Base-by-base conservation (phyloP, 1,140 invertebrate genomes). In the Danaus melanippus region DNA sequence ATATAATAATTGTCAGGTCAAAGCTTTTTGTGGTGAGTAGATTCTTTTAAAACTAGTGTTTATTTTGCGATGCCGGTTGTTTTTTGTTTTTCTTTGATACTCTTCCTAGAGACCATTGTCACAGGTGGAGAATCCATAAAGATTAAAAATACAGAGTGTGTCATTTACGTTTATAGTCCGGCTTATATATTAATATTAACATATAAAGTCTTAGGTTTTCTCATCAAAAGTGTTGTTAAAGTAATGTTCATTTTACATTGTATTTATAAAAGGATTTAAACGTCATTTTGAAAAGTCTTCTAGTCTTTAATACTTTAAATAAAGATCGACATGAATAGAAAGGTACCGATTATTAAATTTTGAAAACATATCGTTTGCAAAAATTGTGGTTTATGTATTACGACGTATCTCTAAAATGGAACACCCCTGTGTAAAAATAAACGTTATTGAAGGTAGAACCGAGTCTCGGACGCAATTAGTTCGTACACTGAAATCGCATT, bases 401-500 rank as follows among this genome's bases (percentile, higher is more conserved):
- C 2, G 21, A 32, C 21, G 6, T 32, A 32, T 32, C 21, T 32
- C 21, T 32, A 32, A 32, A 32, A 32, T 42, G 39, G 48, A 55
- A 55, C 43, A 60, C 62, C 10, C 61, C 62, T 59, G 58, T 74
- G 64, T 41, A 56, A 56, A 63, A 65, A 59, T 50, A 68, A 71
- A 72, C 62, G 52, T 65, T 61, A 62, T 64, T 56, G 21, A 45
- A 53, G 57, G 48, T 53, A 64, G 62, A 67, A 42, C 53, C 55
- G 52, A 63, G 57, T 59, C 58, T 53, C 64, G 65, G 60, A 60
- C 55, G 66, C 72, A 77, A 77, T 77, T 77, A 78, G 71, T 63
- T 58, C 58, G 60, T 69, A 76, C 73, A 78, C 62, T 59, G 73
- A 71, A 76, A 76, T 66, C 66, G 69, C 73, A 74, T 78, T 72